These are phyloP conservation scores for Bombycilla garrulus DNA, from an alignment of 2,113 vertebrate genomes.

Conservation along the genomic window DNA sequence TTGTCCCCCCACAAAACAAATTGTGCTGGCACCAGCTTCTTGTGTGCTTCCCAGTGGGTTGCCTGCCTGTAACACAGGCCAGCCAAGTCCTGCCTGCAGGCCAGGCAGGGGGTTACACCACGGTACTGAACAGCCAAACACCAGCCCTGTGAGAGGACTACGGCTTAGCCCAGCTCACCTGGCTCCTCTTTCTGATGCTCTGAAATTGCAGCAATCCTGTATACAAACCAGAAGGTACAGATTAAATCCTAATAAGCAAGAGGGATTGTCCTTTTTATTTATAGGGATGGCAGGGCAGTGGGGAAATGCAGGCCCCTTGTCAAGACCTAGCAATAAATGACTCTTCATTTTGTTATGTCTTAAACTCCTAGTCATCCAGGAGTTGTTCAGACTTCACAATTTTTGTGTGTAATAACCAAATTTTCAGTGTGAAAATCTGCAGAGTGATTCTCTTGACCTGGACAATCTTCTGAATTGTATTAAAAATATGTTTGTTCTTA, in stretches of 20 bases:
- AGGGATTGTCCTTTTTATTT: not conserved
- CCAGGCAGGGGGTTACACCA: not conserved
- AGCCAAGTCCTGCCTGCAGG: not conserved
- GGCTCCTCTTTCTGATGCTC: not conserved
- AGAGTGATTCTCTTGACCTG: conserved; percentile 40
- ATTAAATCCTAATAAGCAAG: not conserved
- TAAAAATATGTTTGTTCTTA: conserved; percentile 39
- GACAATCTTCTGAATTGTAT: conserved; percentile 50
- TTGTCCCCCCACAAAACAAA: not conserved
- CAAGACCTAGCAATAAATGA: conserved; percentile 46
- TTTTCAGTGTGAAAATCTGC: conserved; percentile 11
- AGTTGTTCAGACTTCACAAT: not conserved
- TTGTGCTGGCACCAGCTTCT: not conserved
- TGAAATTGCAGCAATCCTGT: not conserved
- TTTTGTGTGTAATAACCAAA: conserved; percentile 19
- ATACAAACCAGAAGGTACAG: not conserved
- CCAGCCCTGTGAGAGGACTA: not conserved
- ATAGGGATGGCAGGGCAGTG: not conserved
- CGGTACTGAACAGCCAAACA: not conserved
- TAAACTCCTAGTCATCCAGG: not conserved
- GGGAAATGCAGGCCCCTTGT: not conserved
- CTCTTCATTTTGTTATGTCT: not conserved
- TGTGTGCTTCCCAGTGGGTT: not conserved
- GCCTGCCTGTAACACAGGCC: not conserved
- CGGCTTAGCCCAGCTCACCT: not conserved